Evolutionary conservation across 2,888 invertebrate genomes (phyloP).

Genomic region (Caenorhabditis sp.): DNA sequence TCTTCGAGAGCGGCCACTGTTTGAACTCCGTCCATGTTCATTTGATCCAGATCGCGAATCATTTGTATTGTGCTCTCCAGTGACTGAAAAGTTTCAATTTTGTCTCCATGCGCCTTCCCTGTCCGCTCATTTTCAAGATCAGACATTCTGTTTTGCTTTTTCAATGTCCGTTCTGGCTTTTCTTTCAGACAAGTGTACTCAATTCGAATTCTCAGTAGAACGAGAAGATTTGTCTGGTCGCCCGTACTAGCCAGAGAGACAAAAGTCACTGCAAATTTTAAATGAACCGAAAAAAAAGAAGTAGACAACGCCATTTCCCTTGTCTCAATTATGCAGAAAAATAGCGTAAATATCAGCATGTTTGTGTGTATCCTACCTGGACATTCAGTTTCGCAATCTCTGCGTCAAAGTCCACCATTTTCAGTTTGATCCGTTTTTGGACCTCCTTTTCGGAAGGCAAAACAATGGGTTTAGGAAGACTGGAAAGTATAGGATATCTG

Average conservation of each 20-base stretch:
- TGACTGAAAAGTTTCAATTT: conserved; percentile 44
- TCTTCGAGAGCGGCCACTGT: conserved; percentile 65
- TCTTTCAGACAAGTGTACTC: no score
- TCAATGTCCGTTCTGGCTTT: no score
- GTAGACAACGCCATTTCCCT: conserved; percentile 29
- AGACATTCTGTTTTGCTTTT: no score
- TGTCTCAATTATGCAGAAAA: conserved; percentile 26
- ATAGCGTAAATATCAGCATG: conserved; percentile 24
- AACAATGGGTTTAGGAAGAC: conserved; percentile 43
- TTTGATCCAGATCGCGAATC: conserved; percentile 58
- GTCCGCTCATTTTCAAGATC: no score
- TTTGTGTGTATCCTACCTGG: conserved; percentile 45
- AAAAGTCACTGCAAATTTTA: no score
- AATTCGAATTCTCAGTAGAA: no score
- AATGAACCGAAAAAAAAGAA: no score
- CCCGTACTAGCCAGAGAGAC: no score
- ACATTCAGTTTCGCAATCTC: conserved; percentile 58
- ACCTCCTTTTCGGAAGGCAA: conserved; percentile 34
- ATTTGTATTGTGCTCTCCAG: conserved; percentile 60
- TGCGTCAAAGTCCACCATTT: conserved; percentile 60
- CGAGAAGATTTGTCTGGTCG: no score
- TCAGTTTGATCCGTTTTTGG: conserved; percentile 52
- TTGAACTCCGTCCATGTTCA: conserved; percentile 61
- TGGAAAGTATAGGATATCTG: not conserved
- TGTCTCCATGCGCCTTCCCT: not conserved